A percentile compares a stretch with the other conserved stretches of the same genome.
phyloP scores from a whole-genome alignment of 2,113 vertebrate genomes.

The Abramis brama region DNA sequence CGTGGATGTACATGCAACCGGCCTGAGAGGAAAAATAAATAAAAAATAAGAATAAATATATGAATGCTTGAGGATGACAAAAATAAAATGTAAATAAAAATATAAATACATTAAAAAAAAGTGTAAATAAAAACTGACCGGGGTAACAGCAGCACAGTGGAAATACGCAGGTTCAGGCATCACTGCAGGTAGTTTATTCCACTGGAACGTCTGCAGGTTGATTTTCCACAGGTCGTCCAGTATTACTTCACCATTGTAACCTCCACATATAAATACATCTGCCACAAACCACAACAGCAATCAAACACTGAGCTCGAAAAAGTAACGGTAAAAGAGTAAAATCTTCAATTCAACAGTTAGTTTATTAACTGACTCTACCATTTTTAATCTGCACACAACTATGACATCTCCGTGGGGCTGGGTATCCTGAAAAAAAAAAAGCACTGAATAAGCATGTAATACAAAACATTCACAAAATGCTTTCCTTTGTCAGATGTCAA shows the following conservation, averaged over 20 bases:
- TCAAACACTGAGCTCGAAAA: conserved; percentile 11
- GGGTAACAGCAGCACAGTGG: conserved; percentile 96
- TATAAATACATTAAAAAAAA: neutral
- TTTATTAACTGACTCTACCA: conserved; percentile 72
- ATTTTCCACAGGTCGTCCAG: conserved; percentile 95
- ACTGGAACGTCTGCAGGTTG: conserved; percentile 91
- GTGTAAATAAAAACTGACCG: conserved; percentile 79
- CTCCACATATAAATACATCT: conserved; percentile 97
- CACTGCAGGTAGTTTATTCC: conserved; percentile 88
- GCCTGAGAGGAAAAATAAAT: conserved; percentile 73
- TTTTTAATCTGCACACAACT: conserved; percentile 97
- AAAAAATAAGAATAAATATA: neutral
- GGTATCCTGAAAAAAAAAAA: conserved; percentile 83
- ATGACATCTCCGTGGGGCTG: conserved; percentile 94
- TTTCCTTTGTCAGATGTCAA: neutral
- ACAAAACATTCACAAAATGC: neutral
- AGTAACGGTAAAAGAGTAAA: no score
- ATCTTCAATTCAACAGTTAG: neutral
- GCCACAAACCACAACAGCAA: conserved; percentile 26
- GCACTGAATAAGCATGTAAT: neutral
- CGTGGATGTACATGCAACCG: conserved; percentile 98
- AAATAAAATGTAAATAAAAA: neutral
- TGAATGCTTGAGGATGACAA: neutral
- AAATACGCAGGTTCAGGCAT: conserved; percentile 99
- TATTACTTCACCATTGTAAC: conserved; percentile 95